Conservation (phyloP, 2,113 vertebrate genomes). For the Irena cyanogastra region DNA sequence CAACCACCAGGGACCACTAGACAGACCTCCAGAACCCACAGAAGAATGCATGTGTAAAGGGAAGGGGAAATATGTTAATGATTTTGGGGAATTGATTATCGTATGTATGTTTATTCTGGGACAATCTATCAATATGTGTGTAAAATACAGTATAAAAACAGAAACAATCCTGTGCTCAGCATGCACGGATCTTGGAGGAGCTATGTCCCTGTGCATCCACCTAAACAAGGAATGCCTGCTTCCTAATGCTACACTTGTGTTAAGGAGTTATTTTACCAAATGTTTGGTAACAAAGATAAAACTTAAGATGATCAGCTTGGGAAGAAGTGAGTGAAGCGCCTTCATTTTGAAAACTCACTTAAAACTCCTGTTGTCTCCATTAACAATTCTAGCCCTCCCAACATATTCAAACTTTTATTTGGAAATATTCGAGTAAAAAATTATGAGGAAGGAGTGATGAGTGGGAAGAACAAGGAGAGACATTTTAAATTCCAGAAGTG, state of each 20-base stretch:
- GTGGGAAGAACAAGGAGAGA: not conserved
- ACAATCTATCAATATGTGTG: not conserved
- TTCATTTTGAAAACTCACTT: not conserved
- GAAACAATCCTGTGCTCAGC: not conserved
- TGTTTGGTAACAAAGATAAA: not conserved
- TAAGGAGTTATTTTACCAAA: not conserved
- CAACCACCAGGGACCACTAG: not conserved
- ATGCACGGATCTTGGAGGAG: not conserved
- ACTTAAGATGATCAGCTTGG: not conserved
- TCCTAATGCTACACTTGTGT: not conserved
- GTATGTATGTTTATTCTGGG: not conserved
- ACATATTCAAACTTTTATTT: not conserved
- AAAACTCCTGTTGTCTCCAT: not conserved
- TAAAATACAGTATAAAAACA: not conserved
- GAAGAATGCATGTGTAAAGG: fast-evolving
- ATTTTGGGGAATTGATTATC: not conserved
- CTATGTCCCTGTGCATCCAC: no score
- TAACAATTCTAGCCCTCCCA: not conserved
- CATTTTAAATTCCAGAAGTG: not conserved
- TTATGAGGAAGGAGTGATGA: not conserved
- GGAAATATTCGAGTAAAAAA: not conserved
- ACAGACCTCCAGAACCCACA: not conserved
- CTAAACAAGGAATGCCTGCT: not conserved
- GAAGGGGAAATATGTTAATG: not conserved
- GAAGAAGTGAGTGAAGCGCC: not conserved